phyloP scores from a whole-genome alignment of 1,140 invertebrate species.

The Pachypsylla venusta region DNA sequence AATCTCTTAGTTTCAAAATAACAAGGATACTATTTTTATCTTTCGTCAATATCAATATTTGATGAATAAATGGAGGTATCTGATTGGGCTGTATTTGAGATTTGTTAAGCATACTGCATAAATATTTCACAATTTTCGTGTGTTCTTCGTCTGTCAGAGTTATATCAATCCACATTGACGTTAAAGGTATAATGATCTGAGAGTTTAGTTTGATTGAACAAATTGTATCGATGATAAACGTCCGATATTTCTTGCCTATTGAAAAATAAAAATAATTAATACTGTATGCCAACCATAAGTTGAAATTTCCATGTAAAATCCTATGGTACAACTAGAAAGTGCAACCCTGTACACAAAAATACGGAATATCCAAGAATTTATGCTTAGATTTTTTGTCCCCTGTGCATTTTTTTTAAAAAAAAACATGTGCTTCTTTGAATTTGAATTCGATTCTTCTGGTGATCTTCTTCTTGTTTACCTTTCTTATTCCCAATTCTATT shows the following conservation, averaged over 20 bases:
- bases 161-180: constrained; percentile 36
- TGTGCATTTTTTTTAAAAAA: not conserved
- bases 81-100: constrained; percentile 27
- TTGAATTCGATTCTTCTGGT: no score
- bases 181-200: constrained; percentile 30
- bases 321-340: no score
- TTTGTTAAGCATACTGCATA: constrained; percentile 29
- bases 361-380: not conserved
- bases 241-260: constrained; percentile 34
- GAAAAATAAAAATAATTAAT: not conserved
- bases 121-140: constrained; percentile 28
- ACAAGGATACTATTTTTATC: constrained; percentile 28
- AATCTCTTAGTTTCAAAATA: constrained; percentile 30
- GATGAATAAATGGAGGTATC: constrained; percentile 36
- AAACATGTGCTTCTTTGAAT: not conserved
- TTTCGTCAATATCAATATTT: constrained; percentile 31
- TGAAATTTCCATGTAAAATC: no score
- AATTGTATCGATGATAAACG: constrained; percentile 31
- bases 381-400: not conserved
- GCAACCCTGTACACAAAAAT: not conserved
- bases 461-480: no score
- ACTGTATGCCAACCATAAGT: no score
- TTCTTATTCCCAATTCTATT: no score
- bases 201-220: constrained; percentile 30
- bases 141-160: constrained; percentile 30